Evolutionary conservation across 2,113 vertebrate genomes (phyloP), one percentile per base, ranked within the genome.

Genomic region (Cairina moschata): DNA sequence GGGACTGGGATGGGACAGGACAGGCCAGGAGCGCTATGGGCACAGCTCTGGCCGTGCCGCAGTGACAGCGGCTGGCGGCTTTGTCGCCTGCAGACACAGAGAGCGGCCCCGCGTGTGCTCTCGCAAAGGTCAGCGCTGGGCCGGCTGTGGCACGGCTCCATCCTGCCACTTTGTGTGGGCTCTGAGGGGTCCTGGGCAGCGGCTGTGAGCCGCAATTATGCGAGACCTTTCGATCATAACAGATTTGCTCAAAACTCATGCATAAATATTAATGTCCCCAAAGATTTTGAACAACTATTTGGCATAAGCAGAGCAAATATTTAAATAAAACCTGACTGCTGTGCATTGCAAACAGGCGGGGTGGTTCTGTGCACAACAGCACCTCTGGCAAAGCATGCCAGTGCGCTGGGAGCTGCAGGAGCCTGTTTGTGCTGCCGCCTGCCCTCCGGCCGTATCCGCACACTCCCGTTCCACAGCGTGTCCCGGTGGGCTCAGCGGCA

Each of bases 191-290:
- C 68, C 91, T 95, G 94, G 94, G 65, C 94, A 94, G 83, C 83
- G 74, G 56, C 93, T 52, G 62, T 0, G 7, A 87, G 15, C 15
- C 15, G 58, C 81, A 77, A 95, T 94, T 95, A 96, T 78, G 90
- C 17, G 8, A 95, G 95, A 95, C 94, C 93, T 97, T 97, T 92
- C 75, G 18, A 92, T 95, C 93, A 94, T 60, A 93, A 88, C 85
- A 79, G 85, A 94, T 97, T 95, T 95, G 96, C 90, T 95, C 93
- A 90, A 91, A 88, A 77, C 60, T 86, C 83, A 6, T 77, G 79
- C 90, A 96, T 95, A 96, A 96, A 96, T 85, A 95, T 95, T 90
- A 78, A 96, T 81, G 90, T 93, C 93, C 93, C 85, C 68, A 63
- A 90, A 95, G 96, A 83, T 92, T 95, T 74, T 81, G 76, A 95